phyloP scores from a whole-genome alignment of 2,113 vertebrate species.

The Monopterus albus region DNA sequence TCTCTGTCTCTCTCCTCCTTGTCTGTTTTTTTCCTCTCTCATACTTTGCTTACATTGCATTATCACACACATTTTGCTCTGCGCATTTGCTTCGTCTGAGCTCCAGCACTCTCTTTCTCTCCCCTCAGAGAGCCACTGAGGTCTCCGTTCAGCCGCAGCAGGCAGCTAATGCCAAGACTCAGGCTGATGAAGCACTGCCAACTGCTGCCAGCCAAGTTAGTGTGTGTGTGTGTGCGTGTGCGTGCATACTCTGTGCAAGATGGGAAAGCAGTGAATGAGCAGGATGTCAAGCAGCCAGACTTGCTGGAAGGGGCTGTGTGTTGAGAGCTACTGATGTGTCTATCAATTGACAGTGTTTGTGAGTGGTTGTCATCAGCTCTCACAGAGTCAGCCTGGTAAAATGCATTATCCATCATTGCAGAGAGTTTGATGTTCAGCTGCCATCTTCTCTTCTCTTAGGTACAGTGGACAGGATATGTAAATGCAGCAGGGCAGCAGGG shows the following conservation, averaged over 20 bases:
- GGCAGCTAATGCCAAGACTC: slow-evolving; percentile 61
- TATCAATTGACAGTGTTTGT: slow-evolving; percentile 18
- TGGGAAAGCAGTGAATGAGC: slow-evolving; percentile 45
- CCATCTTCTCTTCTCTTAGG: slow-evolving; percentile 10
- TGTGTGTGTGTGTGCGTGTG: slow-evolving; percentile 22
- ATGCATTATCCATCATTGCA: background rate
- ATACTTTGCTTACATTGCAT: slow-evolving; percentile 27
- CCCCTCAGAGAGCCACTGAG: slow-evolving; percentile 55
- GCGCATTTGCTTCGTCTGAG: background rate
- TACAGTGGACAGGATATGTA: background rate
- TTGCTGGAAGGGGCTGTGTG: slow-evolving; percentile 45
- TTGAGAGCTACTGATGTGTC: slow-evolving; percentile 51
- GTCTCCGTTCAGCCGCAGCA: slow-evolving; percentile 63
- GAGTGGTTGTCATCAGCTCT: background rate
- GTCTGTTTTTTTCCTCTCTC: background rate
- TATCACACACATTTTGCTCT: slow-evolving; percentile 17
- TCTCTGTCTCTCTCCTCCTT: slow-evolving; percentile 21
- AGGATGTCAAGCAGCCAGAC: slow-evolving; percentile 39
- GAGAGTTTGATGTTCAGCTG: slow-evolving; percentile 29
- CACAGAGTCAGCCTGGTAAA: background rate
- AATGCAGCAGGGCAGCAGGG: background rate
- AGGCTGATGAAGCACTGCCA: slow-evolving; percentile 55
- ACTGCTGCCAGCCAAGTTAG: slow-evolving; percentile 40
- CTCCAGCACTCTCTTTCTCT: background rate
- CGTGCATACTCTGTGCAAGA: slow-evolving; percentile 12